Evolutionary conservation across 2,113 vertebrate species (phyloP), one percentile per base, ranked within the genome.

Genomic region (Pyrgilauda ruficollis): DNA sequence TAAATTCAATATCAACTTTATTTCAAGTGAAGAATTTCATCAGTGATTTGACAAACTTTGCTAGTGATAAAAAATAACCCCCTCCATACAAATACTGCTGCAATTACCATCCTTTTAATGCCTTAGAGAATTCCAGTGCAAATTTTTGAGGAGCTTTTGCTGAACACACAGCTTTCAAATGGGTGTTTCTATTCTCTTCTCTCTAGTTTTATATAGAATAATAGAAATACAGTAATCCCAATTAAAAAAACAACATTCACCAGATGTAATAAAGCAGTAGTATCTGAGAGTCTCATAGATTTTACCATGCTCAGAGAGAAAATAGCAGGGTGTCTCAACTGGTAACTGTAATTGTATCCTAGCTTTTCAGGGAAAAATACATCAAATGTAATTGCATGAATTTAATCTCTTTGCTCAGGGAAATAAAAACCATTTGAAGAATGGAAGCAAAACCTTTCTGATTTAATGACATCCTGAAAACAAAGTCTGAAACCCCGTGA

Each of bases 381-480:
- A 95, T 78, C 49, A 78, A 89, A 62, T 66, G 53, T 52, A 89
- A 78, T 83, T 93, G 66, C 7, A 12, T 78, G 44, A 84, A 64
- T 76, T 93, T 19, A 78, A 87, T 39, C 35, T 90, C 52, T 95
- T 87, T 96, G 39, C 69, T 87, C 91, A 75, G 61, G 62, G 80
- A 89, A 86, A 95, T 79, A 89, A 81, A 84, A 96, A 93, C 16
- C 73, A 72, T 93, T 95, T 82, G 84, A 77, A 84, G 59, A 95
- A 93, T 44, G 46, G 93, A 92, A 92, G 74, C 7, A 12, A 96
- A 97, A 70, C 61, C 16, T 58, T 67, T 96, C 75, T 96, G 68
- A 76, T 73, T 93, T 95, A 97, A 62, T 94, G 95, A 77, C 87
- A 95, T 89, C 61, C 96, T 92, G 41, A 73, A 97, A 95, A 97